Evolutionary conservation across 2,888 invertebrate species (phyloP), one percentile per base, ranked within the genome.

Genomic region (Yponomeuta cagnagella): DNA sequence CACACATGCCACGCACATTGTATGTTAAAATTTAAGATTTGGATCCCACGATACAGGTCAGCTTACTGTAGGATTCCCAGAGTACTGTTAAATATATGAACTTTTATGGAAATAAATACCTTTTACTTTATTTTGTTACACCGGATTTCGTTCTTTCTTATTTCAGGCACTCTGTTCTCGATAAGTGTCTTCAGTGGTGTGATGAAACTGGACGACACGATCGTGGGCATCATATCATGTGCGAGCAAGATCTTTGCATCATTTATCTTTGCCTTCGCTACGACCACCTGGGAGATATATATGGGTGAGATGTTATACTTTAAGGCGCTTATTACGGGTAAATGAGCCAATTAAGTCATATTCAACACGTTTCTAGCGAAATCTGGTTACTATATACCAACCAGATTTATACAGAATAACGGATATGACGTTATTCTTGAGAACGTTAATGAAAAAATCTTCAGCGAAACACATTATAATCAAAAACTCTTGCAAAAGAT

Each of bases 241-340:
- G 94, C 95, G 84, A 97, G 97, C 81, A 97, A 97, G 91, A 96
- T 97, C 72, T 90, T 96, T 8, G 96, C 97, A 0, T 95, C 96
- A 71, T 96, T 97, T 77, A 96, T 97, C 4, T 97, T 97, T 77
- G 96, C 97, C 10, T 97, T 97, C 79, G 96, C 97, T 1, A 93
- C 94, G 15, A 95, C 95, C 33, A 94, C 95, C 10, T 93, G 95
- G 84, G 95, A 96, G 82, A 96, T 97, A 81, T 97, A 97, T 84
- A 90, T 97, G 73, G 96, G 96, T 96, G 84, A 76, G 81, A 52
- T 70, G 2, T 23, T 4, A 37, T 6, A 12, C 10, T 12, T 65
- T 33, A 9, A 65, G 64, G 33, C 1, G 1, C 5, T 33, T 4
- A 33, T 33, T 4, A 5, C 33, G 5, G 33, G 33, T 33, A 5